Evolutionary conservation across 2,888 invertebrate species (phyloP).

Genomic region (Trissoscelio sp.): DNA sequence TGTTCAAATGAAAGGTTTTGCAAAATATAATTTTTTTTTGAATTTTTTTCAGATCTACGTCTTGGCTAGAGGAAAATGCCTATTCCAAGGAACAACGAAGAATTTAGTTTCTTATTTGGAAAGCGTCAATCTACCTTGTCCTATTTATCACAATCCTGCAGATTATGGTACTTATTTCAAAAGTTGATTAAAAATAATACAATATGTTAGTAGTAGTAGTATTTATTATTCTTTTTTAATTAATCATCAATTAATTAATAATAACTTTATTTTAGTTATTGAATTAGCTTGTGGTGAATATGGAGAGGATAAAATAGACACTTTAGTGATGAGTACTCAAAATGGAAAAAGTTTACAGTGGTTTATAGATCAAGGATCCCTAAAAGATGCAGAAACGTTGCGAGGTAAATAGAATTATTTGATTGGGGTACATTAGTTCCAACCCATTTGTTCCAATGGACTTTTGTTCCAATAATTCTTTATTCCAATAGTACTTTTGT

Average conservation of each 20-base stretch:
- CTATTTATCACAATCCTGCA: slow-evolving; percentile 96
- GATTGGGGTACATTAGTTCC: no score
- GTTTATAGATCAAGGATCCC: slow-evolving; percentile 86
- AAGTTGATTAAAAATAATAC: no score
- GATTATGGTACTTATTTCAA: slow-evolving; percentile 97
- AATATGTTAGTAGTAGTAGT: no score
- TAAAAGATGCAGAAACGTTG: slow-evolving; percentile 86
- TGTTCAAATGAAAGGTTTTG: no score
- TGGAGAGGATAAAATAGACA: slow-evolving; percentile 89
- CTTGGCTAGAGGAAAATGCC: slow-evolving; percentile 91
- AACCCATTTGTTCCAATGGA: no score
- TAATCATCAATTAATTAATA: no score
- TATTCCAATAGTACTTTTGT: no score
- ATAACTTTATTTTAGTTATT: slow-evolving; percentile 91
- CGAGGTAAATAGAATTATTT: slow-evolving; percentile 84
- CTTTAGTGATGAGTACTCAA: slow-evolving; percentile 87
- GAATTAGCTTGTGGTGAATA: slow-evolving; percentile 97
- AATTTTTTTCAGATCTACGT: slow-evolving; percentile 90
- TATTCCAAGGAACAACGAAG: slow-evolving; percentile 92
- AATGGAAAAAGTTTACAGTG: slow-evolving; percentile 89
- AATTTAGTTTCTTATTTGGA: slow-evolving; percentile 91
- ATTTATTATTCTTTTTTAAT: slow-evolving; percentile 10
- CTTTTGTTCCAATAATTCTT: no score
- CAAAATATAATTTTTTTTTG: no score
- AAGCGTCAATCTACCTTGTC: slow-evolving; percentile 91